Base-by-base conservation (phyloP, 2,113 vertebrate species). In the Centropristis striata region DNA sequence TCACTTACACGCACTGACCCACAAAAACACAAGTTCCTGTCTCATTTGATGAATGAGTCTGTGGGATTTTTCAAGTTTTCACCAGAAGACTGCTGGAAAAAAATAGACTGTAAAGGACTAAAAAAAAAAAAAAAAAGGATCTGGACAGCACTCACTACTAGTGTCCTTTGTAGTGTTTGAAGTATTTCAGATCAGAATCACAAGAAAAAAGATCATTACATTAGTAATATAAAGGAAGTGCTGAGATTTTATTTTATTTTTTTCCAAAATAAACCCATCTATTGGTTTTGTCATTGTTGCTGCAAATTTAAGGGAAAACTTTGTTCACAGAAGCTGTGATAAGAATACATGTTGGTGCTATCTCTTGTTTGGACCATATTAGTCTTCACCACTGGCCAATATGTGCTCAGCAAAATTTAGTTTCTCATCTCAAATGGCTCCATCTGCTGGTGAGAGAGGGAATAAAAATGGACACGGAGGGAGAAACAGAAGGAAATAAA, bases 391-490 rank as follows among this genome's bases (percentile, higher is more conserved):
- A 27, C 46, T 20, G 21, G 44, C 0, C 73, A 85, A 54, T 70
- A 73, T 68, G 73, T 37, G 27, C 58, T 23, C 21, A 32, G 23
- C 47, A 25, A 37, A 32, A 23, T 58, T 50, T 10, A 49, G 16
- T 27, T 28, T 72, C 15, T 69, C 4, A n/a, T 77, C 54, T 67
- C 25, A 80, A 80, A 84, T 63, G 60, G 77, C 80, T 10, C 86
- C 86, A 75, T 55, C 90, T 90, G 55, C 80, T 90, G 86, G 84
- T 32, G n/a, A 60, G 11, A 46, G 21, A 49, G 64, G n/a, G 42
- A 54, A 70, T n/a, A 14, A 5, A 9, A 9, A 44, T 12, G 39
- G 37, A 9, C 8, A 39, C 37, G 10, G 1, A 12, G 12, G 39
- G 12, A 41, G 39, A 41, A 11, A 13, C 8, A 41, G 14, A 54